Evolutionary conservation across 1,140 invertebrate genomes (phyloP), one percentile per base, ranked within the genome.

Genomic region (Homalodisca vitripennis): DNA sequence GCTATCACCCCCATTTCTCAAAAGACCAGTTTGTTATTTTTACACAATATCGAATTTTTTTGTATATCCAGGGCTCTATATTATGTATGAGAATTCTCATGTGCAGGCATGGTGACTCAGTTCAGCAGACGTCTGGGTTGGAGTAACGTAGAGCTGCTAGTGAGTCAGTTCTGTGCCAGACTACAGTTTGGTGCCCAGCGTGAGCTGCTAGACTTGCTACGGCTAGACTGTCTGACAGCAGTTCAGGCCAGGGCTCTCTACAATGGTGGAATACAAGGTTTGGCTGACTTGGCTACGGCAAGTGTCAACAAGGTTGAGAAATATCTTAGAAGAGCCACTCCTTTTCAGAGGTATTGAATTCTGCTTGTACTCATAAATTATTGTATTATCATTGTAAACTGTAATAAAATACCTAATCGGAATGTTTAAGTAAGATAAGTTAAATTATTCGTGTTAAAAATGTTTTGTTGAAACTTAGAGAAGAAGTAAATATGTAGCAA

Each of bases 81-180:
- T 51, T 64, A 51, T 26, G 26, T 48, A 55, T 29, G 67, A 65
- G 51, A 63, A 64, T 67, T 55, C 66, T 72, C 62, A 67, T 74
- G 53, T 73, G 66, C 78, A 93, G 92, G 91, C 63, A 95, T 95
- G 92, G 90, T 98, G 0, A 95, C 93, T 1, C 88, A 91, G 24
- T 98, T 98, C 82, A 97, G 95, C 82, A 87, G 87, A 74, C 88
- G 94, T 60, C 80, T 99, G n/a, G 92, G 95, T 1, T 99, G 97
- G 97, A 86, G 86, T 66, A 95, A 90, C 76, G 83, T 99, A 67
- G 92, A 97, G 79, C 80, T 97, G 31, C 81, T 99, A 1, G 85
- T 99, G 14, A 88, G 89, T 3, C 92, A 98, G 80, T 98, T 99
- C 80, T 94, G 98, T 83, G 88, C 92, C 73, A 87, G 98, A 20